Base-by-base conservation (phyloP, 2,113 vertebrate genomes). In the Myiagra hebetior region DNA sequence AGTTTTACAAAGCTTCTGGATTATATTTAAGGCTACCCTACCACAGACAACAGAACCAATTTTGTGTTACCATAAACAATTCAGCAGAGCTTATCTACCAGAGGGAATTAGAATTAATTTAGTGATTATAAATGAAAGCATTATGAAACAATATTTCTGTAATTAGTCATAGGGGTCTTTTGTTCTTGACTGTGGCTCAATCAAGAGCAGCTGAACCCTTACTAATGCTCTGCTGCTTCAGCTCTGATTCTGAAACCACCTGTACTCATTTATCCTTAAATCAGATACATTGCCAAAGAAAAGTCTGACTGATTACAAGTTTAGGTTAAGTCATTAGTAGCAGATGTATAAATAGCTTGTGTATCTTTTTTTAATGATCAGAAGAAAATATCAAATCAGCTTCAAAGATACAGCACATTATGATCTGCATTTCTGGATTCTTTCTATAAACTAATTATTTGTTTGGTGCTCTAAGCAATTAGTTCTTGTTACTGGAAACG, bases 381-480 rank as follows among this genome's bases (percentile, higher is more conserved):
- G 85, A 81, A 88, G 52, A 79, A 89, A 96, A 83, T 44, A 85
- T 5, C 21, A 9, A 9, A 50, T 93, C 33, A 47, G 65, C 91
- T 96, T 97, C 95, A 96, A 96, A 96, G 75, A 57, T 39, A 41
- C 6, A 90, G 64, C 49, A 68, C 89, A 63, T 81, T 93, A 94
- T 95, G 85, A 95, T 55, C 75, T 80, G 30, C 41, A 92, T 80
- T 94, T 90, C 87, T 91, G 37, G 31, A 88, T 82, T 86, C 72
- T 87, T 47, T 72, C 80, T 94, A 93, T 63, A 68, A 95, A 87
- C 65, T 95, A 95, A 80, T 97, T 96, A 91, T 87, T 95, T 86
- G 80, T 95, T 96, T 94, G 14, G 65, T 94, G 65, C 65, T 88
- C 68, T 53, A 56, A 89, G 68, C 81, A 97, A 96, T 95, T 96